Percentiles rank a stretch among this genome's conserved stretches.
Evolutionary conservation across 2,113 vertebrate genomes (phyloP).

Genomic region (Paramormyrops kingsleyae): DNA sequence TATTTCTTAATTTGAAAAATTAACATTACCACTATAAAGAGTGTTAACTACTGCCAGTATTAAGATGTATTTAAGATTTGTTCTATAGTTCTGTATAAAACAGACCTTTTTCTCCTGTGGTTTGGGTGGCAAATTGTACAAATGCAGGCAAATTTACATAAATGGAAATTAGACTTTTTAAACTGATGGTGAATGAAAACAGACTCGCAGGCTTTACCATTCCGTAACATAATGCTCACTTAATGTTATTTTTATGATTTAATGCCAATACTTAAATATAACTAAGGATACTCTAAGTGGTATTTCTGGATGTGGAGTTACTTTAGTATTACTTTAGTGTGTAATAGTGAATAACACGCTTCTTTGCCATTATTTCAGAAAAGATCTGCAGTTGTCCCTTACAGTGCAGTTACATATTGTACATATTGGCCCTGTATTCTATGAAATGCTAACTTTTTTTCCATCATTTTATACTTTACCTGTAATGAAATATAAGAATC

Average conservation of each 20-base stretch:
- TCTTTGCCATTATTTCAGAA: background rate
- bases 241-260: background rate
- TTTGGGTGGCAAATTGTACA: background rate
- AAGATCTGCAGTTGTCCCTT: background rate
- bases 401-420: background rate
- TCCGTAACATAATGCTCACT: background rate
- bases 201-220: background rate
- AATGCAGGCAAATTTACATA: background rate
- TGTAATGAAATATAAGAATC: background rate
- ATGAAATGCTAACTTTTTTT: background rate
- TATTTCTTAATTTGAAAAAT: background rate
- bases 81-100: background rate
- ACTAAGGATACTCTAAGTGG: background rate
- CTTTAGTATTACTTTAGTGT: background rate
- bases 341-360: background rate
- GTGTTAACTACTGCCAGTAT: background rate
- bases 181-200: background rate
- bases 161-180: background rate
- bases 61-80: background rate
- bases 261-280: background rate
- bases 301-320: background rate
- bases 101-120: background rate
- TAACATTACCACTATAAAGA: background rate
- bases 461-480: background rate
- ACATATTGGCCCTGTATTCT: background rate